A percentile compares a stretch with the other conserved stretches of the same genome.
phyloP scores from a whole-genome alignment of 2,113 vertebrate genomes.

The Eurypyga helias region DNA sequence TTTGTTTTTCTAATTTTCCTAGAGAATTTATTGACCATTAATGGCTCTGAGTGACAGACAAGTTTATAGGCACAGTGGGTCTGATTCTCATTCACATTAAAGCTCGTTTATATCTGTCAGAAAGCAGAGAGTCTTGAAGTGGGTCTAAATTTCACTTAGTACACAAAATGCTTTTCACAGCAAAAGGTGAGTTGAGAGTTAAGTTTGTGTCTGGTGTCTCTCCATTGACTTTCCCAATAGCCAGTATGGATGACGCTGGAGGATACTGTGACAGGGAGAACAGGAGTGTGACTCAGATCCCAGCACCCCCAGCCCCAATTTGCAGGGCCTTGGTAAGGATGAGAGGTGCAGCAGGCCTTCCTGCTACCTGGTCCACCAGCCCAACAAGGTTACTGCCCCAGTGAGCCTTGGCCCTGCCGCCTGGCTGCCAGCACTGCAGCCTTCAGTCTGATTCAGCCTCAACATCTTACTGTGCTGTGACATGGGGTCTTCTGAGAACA shows the following conservation, averaged over 20 bases:
- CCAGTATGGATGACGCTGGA: rapidly evolving
- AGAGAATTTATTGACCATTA: background rate
- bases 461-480: background rate
- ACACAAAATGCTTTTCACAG: background rate
- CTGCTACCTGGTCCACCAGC: background rate
- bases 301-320: background rate
- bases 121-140: background rate
- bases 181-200: background rate
- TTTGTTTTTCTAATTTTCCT: background rate
- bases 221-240: background rate
- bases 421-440: background rate
- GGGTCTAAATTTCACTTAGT: background rate
- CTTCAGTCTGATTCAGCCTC: background rate
- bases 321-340: background rate
- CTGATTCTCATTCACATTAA: background rate
- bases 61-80: background rate
- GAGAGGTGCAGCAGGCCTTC: background rate
- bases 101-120: background rate
- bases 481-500: background rate
- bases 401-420: rapidly evolving
- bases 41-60: background rate
- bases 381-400: background rate
- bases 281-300: background rate
- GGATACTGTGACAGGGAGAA: background rate
- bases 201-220: rapidly evolving